Evolutionary conservation across 2,888 invertebrate species (phyloP), one percentile per base, ranked within the genome.

Genomic region (Aphodius sticticus): DNA sequence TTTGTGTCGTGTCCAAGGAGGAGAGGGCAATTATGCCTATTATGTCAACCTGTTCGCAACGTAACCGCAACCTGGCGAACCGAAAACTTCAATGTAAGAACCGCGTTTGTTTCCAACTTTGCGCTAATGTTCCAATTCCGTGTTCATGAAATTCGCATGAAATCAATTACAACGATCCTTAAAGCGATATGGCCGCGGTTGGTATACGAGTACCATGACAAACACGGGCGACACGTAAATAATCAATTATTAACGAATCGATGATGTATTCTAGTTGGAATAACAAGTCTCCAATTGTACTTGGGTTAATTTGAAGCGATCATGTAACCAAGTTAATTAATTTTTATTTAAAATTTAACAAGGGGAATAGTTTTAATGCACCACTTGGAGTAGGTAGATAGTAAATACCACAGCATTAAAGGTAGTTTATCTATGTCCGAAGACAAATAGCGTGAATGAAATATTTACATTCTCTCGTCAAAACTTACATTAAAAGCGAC

Each of bases 141-240:
- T 53, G 53, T 53, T 53, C 12, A 12, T 53, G 53, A 53, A 53
- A 12, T 53, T 53, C 26, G 12, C 53, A 53, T 53, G 53, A 53
- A 53, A 53, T 53, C 53, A 53, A 53, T 53, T 53, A 53, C 53
- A 53, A 53, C 53, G 53, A 53, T 53, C 53, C 53, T 53, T 53
- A 53, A 53, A 53, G 12, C 53, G 53, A 53, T 53, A 53, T 53
- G 53, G 53, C 53, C 9, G 9, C 53, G 53, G 7, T 53, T 12
- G 7, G 9, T 53, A 7, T 53, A 53, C 53, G 53, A 53, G 53
- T 53, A 53, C 53, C 53, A 53, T 53, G 53, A 53, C 53, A 53
- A 53, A 53, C 53, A 53, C 53, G 53, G 53, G 53, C 53, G 53
- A 53, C 53, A 53, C 53, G 53, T 53, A 12, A 53, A 53, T 53